Base-by-base conservation (phyloP, 2,888 invertebrate genomes). In the Mythimna ferrago region DNA sequence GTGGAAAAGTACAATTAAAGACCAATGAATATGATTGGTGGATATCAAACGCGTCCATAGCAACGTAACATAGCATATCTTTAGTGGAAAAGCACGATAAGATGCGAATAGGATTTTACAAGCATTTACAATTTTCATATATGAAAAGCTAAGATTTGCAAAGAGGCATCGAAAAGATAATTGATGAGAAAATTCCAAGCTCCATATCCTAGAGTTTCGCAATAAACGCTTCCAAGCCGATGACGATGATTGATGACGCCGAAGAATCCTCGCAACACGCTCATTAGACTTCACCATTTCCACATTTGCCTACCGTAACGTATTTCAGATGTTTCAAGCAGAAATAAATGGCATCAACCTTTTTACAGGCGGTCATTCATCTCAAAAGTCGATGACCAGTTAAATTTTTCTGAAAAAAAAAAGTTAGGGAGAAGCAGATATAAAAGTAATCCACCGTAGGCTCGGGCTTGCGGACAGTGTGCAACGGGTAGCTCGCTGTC, bases 161-260 rank as follows among this genome's bases (percentile, higher is more conserved):
- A n/a, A 21, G 38, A 14, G 6, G 21, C 4, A 21, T 60, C 10
- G 48, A 41, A 41, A 21, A 21, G 57, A 57, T 57, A 32, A 58
- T 38, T 38, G 1, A 38, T n/a, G n/a, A 6, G 60, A n/a, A 60
- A 60, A 60, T 41, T 11, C 38, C 60, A 38, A 6, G 38, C 38
- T 41, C 60, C 60, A 21, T 41, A 60, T 41, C 7, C 48, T 48
- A 61, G 21, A 14, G 21, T 16, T 16, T 19, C n/a, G 32, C 14
- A 62, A 26, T 48, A 64, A 75, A 60, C 19, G 48, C 48, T 60
- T 7, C 1, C 11, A 3, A 26, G 19, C 44, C 26, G 60, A 32
- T 67, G 60, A 71, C 63, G 14, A 67, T 71, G 80, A 80, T 79
- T 14, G 63, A 79, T 67, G 56, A 53, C 53, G 19, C 16, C 9